Evolutionary conservation across 2,113 vertebrate species (phyloP), one percentile per base, ranked within the genome.

Genomic region (Ammospiza nelsoni): DNA sequence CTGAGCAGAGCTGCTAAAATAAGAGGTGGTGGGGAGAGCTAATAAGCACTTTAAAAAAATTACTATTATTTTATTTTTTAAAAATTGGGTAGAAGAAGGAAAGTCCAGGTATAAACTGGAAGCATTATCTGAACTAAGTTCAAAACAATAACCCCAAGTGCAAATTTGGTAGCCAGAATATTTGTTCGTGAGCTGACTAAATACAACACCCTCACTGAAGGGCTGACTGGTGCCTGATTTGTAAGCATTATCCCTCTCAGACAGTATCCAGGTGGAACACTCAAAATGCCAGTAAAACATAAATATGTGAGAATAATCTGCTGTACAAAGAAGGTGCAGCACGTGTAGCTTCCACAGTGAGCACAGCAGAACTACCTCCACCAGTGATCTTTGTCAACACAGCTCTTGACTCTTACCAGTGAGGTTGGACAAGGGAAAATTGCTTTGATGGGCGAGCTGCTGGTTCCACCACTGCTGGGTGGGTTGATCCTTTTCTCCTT

Each of bases 401-500:
- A 29, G 33, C 2, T 71, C 59, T 71, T 52, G 41, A 55, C 75
- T 92, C 97, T 98, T 98, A 99, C 99, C 99, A 99, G 97, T 84
- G 99, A 98, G 97, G 98, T 98, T 89, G 98, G 98, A 96, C 98
- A 99, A 87, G 99, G 98, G 95, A 99, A 99, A 97, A 99, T 98
- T 96, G 99, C 98, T 98, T 99, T 99, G 97, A 99, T 99, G 94
- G 99, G 98, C 44, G 99, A 99, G 97, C 96, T 98, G 98, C 98
- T 98, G 93, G 97, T 97, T 97, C 97, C 98, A 90, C 98, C 98
- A 84, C 99, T 99, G 97, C 99, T 99, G 46, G 99, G 99, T 58
- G 99, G 99, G 97, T 99, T 99, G 92, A 99, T 99, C 97, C 99
- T 98, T 98, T 99, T 99, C 95, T 99, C 99, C 76, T 99, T 99